A percentile compares a stretch with the other conserved stretches of the same genome.
Conservation (phyloP, 2,797 vertebrate species). For the Ctenopoma multispine region DNA sequence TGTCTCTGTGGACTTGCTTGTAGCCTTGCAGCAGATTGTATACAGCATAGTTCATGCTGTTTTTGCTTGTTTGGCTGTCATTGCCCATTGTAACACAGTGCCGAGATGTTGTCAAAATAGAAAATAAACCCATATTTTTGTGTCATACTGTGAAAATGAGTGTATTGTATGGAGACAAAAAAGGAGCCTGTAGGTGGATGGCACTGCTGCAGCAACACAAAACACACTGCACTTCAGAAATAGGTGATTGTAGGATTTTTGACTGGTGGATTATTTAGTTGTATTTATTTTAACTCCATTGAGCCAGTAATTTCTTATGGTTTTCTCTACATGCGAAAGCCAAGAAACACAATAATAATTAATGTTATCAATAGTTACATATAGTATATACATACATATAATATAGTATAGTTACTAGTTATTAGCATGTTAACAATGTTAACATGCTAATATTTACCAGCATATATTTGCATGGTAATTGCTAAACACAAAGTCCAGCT, state of each 20-base stretch:
- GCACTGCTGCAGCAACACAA: constrained; percentile 1
- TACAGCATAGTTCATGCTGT: not conserved
- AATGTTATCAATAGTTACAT: too few species aligned
- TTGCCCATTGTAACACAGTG: constrained; percentile 30
- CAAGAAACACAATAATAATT: not conserved
- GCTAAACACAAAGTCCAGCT: not conserved
- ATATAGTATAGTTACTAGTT: too few species aligned
- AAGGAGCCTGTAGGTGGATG: constrained; percentile 27
- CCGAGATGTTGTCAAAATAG: constrained; percentile 32
- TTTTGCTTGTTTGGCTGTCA: constrained; percentile 21
- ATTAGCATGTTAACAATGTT: not conserved
- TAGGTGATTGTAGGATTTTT: not conserved
- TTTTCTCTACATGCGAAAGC: not conserved
- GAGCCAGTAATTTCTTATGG: too few species aligned
- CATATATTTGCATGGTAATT: not conserved
- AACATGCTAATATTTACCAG: not conserved
- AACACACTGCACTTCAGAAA: not conserved
- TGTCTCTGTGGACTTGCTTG: not conserved
- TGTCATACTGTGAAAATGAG: constrained; percentile 38
- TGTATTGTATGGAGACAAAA: constrained; percentile 20
- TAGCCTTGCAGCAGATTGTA: constrained; percentile 15
- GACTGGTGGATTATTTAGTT: not conserved
- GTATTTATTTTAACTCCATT: not conserved
- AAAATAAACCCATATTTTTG: constrained; percentile 38
- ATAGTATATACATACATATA: too few species aligned